A percentile compares a stretch with the other conserved stretches of the same genome.
Conservation (phyloP, 2,797 vertebrate species). For the Salarias fasciatus region DNA sequence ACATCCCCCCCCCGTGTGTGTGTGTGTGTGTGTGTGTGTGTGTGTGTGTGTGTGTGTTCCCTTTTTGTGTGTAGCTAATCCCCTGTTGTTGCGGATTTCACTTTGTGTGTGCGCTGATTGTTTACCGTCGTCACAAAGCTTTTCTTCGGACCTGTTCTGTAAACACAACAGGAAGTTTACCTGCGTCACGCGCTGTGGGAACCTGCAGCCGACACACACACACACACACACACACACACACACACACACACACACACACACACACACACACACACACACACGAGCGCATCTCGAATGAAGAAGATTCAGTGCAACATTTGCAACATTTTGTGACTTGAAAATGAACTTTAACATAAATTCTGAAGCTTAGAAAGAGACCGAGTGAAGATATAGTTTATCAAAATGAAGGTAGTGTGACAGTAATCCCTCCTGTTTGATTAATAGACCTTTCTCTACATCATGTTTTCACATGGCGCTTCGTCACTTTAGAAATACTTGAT, state of each 20-base stretch:
- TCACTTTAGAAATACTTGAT: no score
- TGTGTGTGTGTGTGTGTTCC: background rate
- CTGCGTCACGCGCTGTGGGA: constrained; percentile 51
- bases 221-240: background rate
- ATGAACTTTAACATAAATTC: no score
- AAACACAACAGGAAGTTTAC: constrained; percentile 59
- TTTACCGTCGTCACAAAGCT: constrained; percentile 47
- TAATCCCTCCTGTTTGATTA: no score
- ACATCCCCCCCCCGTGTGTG: no score
- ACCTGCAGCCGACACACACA: constrained; percentile 6
- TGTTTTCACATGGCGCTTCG: no score
- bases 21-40: background rate
- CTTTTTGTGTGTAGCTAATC: constrained; percentile 15
- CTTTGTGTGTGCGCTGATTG: constrained; percentile 23
- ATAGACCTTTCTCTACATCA: no score
- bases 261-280: background rate
- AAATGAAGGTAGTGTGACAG: no score
- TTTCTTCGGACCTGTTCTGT: constrained; percentile 54
- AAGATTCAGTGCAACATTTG: no score
- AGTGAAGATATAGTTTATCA: no score
- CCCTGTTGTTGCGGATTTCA: constrained; percentile 24
- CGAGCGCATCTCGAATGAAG: no score
- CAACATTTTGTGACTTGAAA: no score
- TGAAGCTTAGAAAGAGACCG: no score
- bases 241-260: background rate